phyloP scores from a whole-genome alignment of 2,113 vertebrate genomes.

The Typhlomys cinereus region DNA sequence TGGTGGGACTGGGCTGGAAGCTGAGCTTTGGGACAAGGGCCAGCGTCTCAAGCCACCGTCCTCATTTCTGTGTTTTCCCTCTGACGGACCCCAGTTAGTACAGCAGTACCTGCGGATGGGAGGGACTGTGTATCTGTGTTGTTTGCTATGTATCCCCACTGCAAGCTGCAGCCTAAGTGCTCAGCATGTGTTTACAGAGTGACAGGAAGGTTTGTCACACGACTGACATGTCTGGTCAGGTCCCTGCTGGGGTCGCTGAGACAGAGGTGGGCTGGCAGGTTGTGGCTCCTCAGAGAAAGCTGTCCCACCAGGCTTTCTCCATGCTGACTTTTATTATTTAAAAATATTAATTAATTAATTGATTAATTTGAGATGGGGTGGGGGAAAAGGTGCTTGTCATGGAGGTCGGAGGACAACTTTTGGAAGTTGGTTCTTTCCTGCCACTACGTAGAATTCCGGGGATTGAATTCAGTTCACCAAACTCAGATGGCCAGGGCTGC shows the following conservation, averaged over 20 bases:
- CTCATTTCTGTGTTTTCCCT: background rate
- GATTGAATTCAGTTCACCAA: too few species aligned
- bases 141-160: background rate
- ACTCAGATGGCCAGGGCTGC: too few species aligned
- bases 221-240: too few species aligned
- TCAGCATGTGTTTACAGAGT: accelerated
- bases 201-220: accelerated
- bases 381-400: too few species aligned
- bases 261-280: too few species aligned
- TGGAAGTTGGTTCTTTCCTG: too few species aligned
- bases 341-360: too few species aligned
- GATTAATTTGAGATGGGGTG: too few species aligned
- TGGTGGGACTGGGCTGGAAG: background rate
- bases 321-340: too few species aligned
- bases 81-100: background rate
- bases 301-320: background rate
- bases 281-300: background rate
- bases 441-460: too few species aligned
- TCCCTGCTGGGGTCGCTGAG: background rate
- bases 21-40: background rate
- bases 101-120: background rate
- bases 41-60: background rate
- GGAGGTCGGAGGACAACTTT: too few species aligned
- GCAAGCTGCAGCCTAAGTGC: background rate
- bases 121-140: background rate